These are phyloP conservation scores for Ferrisia virgata DNA, from an alignment of 2,888 invertebrate species.

Conservation along the genomic window DNA sequence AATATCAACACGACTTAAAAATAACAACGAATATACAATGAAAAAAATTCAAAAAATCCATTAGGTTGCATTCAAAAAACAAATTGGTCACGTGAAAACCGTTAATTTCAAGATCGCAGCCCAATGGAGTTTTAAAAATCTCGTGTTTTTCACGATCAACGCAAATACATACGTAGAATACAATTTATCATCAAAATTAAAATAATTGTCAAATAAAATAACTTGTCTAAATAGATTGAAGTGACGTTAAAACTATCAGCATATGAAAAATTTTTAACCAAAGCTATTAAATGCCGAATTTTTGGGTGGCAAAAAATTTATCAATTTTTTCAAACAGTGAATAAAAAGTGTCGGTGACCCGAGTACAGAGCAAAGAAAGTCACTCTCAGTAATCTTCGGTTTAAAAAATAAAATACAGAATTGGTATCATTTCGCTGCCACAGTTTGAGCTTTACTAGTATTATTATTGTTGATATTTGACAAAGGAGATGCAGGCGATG, in stretches of 20 bases:
- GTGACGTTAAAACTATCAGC: neutral
- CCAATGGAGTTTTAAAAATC: neutral
- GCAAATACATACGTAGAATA: neutral
- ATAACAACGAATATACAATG: constrained; percentile 12
- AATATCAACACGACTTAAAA: constrained; percentile 2
- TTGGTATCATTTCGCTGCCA: constrained; percentile 32
- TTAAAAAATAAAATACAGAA: neutral
- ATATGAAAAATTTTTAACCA: neutral
- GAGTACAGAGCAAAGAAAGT: neutral
- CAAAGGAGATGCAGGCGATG: constrained; percentile 35
- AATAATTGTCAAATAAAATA: neutral
- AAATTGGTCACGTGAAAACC: neutral
- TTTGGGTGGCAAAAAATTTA: neutral
- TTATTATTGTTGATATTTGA: constrained; percentile 12
- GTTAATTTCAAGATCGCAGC: neutral
- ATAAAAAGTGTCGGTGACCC: neutral
- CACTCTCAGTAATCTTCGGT: neutral
- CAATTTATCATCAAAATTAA: neutral
- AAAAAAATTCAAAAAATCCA: neutral
- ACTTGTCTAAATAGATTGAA: neutral
- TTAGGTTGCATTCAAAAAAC: neutral
- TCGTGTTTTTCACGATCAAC: neutral
- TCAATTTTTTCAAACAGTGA: neutral
- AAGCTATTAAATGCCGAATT: neutral
- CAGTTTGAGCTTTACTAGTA: constrained; percentile 40